Percentiles rank a stretch among this genome's conserved stretches.
Conservation (phyloP, 2,888 invertebrate genomes). For the Scaptodrosophila latifasciaeformis region DNA sequence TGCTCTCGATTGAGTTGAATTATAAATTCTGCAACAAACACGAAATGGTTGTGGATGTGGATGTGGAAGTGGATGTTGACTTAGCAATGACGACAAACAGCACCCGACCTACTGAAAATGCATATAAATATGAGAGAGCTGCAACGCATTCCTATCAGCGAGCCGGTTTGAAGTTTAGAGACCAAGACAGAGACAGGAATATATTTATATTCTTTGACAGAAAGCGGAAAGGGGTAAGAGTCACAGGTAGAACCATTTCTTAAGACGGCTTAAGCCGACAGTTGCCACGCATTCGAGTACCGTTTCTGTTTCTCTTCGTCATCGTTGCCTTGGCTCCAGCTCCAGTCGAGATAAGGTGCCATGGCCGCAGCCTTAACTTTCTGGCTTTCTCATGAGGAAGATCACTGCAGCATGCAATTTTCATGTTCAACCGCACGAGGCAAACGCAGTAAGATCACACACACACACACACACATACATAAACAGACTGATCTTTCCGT, state of each 20-base stretch:
- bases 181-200: neutral
- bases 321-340: neutral
- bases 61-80: no score
- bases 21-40: no score
- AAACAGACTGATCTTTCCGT: no score
- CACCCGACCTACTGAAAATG: neutral
- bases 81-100: neutral
- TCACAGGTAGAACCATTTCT: no score
- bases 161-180: neutral
- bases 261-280: neutral
- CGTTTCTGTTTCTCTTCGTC: neutral
- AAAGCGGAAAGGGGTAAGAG: neutral
- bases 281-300: neutral
- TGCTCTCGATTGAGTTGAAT: no score
- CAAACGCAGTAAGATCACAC: conserved; percentile 15
- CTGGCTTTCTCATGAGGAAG: neutral
- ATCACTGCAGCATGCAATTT: conserved; percentile 43
- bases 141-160: neutral
- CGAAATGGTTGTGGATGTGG: no score
- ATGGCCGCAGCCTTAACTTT: no score
- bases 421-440: conserved; percentile 37
- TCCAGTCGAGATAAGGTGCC: neutral
- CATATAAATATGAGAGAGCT: neutral
- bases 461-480: neutral
- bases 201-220: neutral